Evolutionary conservation across 2,113 vertebrate genomes (phyloP).

Genomic region (Dermatemys mawii): DNA sequence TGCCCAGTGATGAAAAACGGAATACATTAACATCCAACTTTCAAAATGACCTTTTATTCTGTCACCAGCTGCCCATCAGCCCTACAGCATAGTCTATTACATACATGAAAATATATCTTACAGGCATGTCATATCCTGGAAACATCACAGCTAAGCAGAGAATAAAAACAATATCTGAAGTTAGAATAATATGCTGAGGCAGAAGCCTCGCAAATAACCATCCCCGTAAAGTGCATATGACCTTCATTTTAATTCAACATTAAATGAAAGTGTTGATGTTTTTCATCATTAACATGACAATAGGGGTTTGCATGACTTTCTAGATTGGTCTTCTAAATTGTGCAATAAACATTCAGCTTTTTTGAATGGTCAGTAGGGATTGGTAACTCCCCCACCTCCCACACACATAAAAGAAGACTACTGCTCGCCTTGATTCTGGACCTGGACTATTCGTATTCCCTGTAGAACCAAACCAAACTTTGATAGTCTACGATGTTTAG

Average conservation of each 20-base stretch:
- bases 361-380: neutral
- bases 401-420: neutral
- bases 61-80: conserved; percentile 1
- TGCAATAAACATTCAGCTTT: neutral
- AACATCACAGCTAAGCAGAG: neutral
- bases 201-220: neutral
- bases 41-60: conserved; percentile 48
- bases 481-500: neutral
- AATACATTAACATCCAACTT: conserved; percentile 56
- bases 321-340: neutral
- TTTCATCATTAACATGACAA: neutral
- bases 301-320: neutral
- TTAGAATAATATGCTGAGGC: neutral
- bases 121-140: neutral
- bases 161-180: neutral
- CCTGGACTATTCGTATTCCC: neutral
- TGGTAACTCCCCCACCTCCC: neutral
- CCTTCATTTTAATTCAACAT: neutral
- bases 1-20: conserved; percentile 14
- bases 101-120: neutral
- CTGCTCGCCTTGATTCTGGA: neutral
- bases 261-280: neutral
- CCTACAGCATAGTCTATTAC: conserved; percentile 14
- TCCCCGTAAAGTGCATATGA: neutral
- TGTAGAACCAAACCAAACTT: neutral